Conservation (phyloP, 2,113 vertebrate genomes). For the Alouatta palliata region DNA sequence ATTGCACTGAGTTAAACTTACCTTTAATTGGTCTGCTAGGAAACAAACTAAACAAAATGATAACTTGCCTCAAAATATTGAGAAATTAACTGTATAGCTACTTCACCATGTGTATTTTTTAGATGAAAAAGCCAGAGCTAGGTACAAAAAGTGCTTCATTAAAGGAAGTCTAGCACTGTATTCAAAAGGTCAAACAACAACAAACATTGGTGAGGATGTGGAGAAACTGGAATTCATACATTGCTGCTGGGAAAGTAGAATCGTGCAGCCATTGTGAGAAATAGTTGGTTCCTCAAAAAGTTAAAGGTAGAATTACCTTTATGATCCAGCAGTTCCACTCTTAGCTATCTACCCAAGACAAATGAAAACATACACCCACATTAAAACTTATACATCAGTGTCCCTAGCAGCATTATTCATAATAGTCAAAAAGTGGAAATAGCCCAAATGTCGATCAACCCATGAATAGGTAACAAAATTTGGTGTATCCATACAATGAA, state of each 20-base stretch:
- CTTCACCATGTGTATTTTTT: background rate
- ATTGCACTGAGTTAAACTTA: slow-evolving; percentile 21
- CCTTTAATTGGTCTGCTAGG: slow-evolving; percentile 2
- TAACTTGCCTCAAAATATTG: background rate
- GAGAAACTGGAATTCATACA: background rate
- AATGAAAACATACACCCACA: slow-evolving; percentile 28
- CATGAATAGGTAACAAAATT: background rate
- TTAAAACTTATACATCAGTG: background rate
- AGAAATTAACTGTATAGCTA: background rate
- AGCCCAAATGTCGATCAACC: background rate
- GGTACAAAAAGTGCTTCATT: background rate
- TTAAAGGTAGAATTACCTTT: slow-evolving; percentile 25
- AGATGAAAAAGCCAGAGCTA: slow-evolving; percentile 32
- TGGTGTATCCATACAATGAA: background rate
- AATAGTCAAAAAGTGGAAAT: background rate
- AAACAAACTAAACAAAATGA: slow-evolving; percentile 24
- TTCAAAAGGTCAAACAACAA: background rate
- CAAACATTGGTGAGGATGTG: background rate
- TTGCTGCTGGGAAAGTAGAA: background rate
- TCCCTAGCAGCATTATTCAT: slow-evolving; percentile 6
- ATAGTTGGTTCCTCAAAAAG: slow-evolving; percentile 10
- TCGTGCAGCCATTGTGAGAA: background rate
- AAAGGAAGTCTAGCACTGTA: background rate
- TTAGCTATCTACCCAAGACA: slow-evolving; percentile 7
- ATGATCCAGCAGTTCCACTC: background rate